Evolutionary conservation across 2,888 invertebrate species (phyloP).

Genomic region (Bombylius major): DNA sequence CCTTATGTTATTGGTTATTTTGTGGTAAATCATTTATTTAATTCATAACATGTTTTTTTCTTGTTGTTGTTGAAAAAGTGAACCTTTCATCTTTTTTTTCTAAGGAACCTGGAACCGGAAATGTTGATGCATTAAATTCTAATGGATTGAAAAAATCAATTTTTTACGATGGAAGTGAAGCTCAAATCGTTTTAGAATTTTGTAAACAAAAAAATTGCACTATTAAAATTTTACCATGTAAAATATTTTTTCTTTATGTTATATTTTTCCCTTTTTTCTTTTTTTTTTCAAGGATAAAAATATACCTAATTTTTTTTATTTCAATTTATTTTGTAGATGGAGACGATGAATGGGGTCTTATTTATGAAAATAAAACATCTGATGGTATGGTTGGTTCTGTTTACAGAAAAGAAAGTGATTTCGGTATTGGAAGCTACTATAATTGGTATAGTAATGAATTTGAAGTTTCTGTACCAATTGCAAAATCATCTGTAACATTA

Average conservation of each 20-base stretch:
- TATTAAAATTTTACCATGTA: constrained; percentile 27
- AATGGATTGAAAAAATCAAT: constrained; percentile 20
- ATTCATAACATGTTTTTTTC: neutral
- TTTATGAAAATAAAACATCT: constrained; percentile 27
- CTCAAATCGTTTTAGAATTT: constrained; percentile 26
- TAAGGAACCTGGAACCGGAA: constrained; percentile 25
- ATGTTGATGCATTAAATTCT: constrained; percentile 25
- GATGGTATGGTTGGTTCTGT: constrained; percentile 31
- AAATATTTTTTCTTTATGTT: constrained; percentile 13
- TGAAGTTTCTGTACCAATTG: constrained; percentile 28
- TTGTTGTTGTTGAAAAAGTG: no score
- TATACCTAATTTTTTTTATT: neutral
- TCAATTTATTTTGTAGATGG: constrained; percentile 20
- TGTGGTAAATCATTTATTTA: constrained; percentile 22
- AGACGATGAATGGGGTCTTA: constrained; percentile 29
- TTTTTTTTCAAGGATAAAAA: no score
- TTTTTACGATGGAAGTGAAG: constrained; percentile 26
- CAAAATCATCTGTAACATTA: constrained; percentile 30
- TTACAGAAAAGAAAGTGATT: constrained; percentile 26
- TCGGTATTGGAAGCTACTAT: constrained; percentile 32
- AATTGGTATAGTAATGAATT: constrained; percentile 32
- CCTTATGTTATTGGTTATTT: constrained; percentile 33
- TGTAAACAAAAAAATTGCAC: constrained; percentile 28
- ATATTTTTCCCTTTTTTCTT: neutral
- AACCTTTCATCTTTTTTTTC: neutral